Evolutionary conservation across 2,113 vertebrate species (phyloP).

Genomic region (Carlito syrichta): DNA sequence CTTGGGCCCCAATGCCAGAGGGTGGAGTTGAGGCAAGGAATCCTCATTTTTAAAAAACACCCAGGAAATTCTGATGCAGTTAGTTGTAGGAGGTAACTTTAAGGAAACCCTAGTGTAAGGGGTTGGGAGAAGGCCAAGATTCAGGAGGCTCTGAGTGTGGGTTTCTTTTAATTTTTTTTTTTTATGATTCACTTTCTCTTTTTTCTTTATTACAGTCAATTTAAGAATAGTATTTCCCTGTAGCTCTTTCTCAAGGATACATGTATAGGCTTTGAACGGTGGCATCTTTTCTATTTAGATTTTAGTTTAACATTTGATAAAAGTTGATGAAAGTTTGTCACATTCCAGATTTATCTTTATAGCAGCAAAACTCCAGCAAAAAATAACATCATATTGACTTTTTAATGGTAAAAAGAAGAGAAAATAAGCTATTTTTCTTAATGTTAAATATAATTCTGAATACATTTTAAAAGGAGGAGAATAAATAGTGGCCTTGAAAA

Average conservation of each 20-base stretch:
- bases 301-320: constrained; percentile 6
- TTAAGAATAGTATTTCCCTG: background rate
- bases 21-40: background rate
- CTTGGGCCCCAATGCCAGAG: background rate
- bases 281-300: background rate
- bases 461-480: background rate
- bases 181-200: background rate
- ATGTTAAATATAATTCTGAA: background rate
- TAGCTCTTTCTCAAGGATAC: background rate
- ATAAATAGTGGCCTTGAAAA: background rate
- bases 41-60: background rate
- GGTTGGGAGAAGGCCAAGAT: background rate
- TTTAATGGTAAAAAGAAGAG: constrained; percentile 5
- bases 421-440: constrained; percentile 15
- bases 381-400: background rate
- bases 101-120: background rate
- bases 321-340: constrained; percentile 9
- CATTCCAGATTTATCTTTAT: constrained; percentile 6
- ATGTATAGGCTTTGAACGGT: background rate
- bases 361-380: background rate
- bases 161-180: no score
- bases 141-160: background rate
- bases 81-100: background rate
- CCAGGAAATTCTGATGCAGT: background rate
- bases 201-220: background rate